phyloP scores from a whole-genome alignment of 2,797 vertebrate species.

The Manis pentadactyla region DNA sequence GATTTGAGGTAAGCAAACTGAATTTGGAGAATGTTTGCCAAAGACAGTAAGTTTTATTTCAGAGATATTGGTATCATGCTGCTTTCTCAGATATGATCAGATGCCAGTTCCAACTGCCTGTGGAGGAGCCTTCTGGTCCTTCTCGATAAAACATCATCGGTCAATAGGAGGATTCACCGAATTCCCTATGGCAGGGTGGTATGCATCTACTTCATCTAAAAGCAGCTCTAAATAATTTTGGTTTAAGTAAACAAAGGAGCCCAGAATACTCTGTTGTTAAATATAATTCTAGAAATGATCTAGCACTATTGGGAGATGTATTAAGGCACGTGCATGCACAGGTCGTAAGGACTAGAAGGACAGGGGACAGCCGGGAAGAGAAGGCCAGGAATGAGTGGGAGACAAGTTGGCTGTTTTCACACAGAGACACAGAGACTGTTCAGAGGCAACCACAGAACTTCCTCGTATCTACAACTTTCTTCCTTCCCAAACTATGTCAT shows the following conservation, averaged over 20 bases:
- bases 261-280: not conserved
- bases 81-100: conserved; percentile 63
- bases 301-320: not conserved
- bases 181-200: conserved; percentile 2
- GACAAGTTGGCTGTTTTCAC: not conserved
- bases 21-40: conserved; percentile 53
- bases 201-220: conserved; percentile 31
- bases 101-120: not conserved
- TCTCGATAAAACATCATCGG: conserved; percentile 32
- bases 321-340: not conserved
- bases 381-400: not conserved
- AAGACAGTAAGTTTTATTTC: conserved; percentile 68
- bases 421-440: not conserved
- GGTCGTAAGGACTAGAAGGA: not conserved
- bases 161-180: not conserved
- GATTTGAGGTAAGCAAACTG: conserved; percentile 56
- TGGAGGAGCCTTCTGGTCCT: not conserved
- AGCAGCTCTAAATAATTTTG: conserved; percentile 31
- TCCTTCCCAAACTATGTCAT: conserved; percentile 6
- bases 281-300: not conserved
- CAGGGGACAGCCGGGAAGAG: not conserved
- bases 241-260: not conserved
- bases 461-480: not conserved
- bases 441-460: not conserved
- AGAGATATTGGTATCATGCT: conserved; percentile 44